Evolutionary conservation across 2,888 invertebrate species (phyloP).

Genomic region (Zeuzera pyrina): DNA sequence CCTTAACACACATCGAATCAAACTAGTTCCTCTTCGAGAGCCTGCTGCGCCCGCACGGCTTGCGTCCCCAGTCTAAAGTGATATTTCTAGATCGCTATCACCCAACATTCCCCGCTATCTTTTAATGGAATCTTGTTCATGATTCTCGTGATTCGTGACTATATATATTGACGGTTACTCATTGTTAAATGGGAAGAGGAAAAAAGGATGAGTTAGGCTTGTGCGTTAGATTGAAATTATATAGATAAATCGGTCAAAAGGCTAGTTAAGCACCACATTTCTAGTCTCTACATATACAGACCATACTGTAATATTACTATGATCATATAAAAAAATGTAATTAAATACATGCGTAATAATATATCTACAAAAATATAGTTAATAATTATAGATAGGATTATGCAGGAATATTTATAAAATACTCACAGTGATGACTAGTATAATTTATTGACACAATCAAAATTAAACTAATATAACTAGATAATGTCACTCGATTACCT

Average conservation of each 20-base stretch:
- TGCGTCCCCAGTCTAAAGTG: slow-evolving; percentile 20
- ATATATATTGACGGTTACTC: slow-evolving; percentile 7
- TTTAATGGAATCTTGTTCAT: slow-evolving; percentile 22
- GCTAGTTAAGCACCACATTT: slow-evolving; percentile 35
- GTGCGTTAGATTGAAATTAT: slow-evolving; percentile 63
- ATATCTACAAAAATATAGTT: slow-evolving; percentile 14
- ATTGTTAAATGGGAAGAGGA: slow-evolving; percentile 19
- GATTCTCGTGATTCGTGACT: slow-evolving; percentile 15
- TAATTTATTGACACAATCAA: slow-evolving; percentile 50
- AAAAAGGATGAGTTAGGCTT: slow-evolving; percentile 37
- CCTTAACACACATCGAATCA: slow-evolving; percentile 59
- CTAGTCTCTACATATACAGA: background rate
- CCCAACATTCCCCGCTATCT: slow-evolving; percentile 20
- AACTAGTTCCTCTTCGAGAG: slow-evolving; percentile 50
- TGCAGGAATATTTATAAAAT: slow-evolving; percentile 43
- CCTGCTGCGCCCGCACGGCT: slow-evolving; percentile 22
- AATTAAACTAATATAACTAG: slow-evolving; percentile 70
- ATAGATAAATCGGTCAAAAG: slow-evolving; percentile 70
- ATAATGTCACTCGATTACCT: slow-evolving; percentile 65
- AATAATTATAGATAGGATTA: slow-evolving; percentile 38
- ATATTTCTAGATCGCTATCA: slow-evolving; percentile 34
- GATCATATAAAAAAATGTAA: background rate
- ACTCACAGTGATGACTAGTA: slow-evolving; percentile 63
- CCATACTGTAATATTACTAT: background rate
- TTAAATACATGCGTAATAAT: slow-evolving; percentile 2